phyloP scores from a whole-genome alignment of 2,113 vertebrate species.

The Rhineura floridana region DNA sequence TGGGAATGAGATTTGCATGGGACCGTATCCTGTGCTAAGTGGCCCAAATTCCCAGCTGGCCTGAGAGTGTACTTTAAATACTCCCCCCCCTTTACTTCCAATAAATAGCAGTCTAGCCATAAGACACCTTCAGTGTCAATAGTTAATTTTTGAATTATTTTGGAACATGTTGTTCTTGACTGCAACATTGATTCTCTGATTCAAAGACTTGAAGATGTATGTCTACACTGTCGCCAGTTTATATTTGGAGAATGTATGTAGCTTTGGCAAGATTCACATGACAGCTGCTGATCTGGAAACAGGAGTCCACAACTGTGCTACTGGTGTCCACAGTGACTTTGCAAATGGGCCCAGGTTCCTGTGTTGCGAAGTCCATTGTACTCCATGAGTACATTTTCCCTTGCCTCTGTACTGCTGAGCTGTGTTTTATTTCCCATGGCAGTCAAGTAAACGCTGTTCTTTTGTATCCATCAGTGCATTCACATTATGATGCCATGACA shows the following conservation, averaged over 20 bases:
- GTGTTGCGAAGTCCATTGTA: not conserved
- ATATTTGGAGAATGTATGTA: not conserved
- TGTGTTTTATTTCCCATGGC: not conserved
- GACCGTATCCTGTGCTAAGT: not conserved
- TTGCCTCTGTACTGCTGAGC: not conserved
- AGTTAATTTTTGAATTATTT: not conserved
- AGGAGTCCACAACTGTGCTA: not conserved
- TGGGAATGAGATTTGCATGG: not conserved
- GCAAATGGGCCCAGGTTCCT: not conserved
- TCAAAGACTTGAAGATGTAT: not conserved
- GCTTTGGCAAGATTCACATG: not conserved
- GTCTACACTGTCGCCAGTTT: not conserved
- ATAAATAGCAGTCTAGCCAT: no score
- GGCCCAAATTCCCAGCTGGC: not conserved
- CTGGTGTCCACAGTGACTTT: not conserved
- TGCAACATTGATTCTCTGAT: not conserved
- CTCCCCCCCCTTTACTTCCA: no score
- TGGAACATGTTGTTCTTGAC: not conserved
- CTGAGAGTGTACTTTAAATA: not conserved
- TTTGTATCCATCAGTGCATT: not conserved
- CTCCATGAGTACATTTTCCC: not conserved
- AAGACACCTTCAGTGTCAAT: not conserved
- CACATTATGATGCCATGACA: not conserved
- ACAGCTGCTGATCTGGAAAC: not conserved
- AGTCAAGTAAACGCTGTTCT: not conserved